Percentiles rank a stretch among this genome's conserved stretches.
Conservation (phyloP, 2,888 invertebrate species). For the Drosophila mulleri region DNA sequence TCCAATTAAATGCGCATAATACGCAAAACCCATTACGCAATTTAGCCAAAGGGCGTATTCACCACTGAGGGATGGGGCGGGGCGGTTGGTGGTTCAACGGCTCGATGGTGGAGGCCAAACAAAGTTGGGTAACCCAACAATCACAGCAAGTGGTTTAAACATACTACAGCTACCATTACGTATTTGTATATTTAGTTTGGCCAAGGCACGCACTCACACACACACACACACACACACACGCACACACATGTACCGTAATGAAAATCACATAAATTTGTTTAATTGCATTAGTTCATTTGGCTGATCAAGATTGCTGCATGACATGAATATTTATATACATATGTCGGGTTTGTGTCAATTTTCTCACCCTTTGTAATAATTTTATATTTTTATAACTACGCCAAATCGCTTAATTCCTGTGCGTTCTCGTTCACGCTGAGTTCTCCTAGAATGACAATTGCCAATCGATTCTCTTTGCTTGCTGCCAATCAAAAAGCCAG, state of each 20-base stretch:
- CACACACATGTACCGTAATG: conserved; percentile 7
- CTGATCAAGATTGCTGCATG: background rate
- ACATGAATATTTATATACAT: background rate
- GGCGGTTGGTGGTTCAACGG: background rate
- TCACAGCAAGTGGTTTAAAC: conserved; percentile 14
- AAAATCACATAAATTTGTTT: conserved; percentile 40
- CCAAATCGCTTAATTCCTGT: background rate
- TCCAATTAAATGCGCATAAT: conserved; percentile 64
- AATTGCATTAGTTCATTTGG: conserved; percentile 28
- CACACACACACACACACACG: background rate
- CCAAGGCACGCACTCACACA: background rate
- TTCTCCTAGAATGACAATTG: background rate
- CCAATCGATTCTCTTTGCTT: too few species aligned
- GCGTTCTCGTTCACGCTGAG: too few species aligned
- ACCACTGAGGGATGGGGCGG: background rate
- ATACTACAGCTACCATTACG: conserved; percentile 1
- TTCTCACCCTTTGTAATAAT: background rate
- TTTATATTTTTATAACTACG: background rate
- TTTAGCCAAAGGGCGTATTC: conserved; percentile 22
- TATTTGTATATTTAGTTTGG: conserved; percentile 9
- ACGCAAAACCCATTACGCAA: conserved; percentile 44
- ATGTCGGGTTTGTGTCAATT: background rate
- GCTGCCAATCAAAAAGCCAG: background rate
- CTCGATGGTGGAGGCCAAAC: background rate
- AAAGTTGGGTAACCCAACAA: conserved; percentile 8